phyloP scores from a whole-genome alignment of 1,140 invertebrate genomes.

The Neelides sp. region DNA sequence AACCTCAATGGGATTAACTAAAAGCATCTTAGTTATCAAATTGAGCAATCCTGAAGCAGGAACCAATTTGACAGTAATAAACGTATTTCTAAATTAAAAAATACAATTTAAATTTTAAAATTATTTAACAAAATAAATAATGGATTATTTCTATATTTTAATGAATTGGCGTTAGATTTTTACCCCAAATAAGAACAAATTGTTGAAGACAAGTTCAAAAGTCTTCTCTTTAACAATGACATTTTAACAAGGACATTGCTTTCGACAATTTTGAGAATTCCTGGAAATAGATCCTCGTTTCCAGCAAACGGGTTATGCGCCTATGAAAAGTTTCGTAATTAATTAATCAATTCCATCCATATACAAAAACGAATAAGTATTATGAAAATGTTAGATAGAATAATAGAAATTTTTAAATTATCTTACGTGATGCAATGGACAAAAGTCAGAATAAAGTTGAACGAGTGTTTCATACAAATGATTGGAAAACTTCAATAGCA shows the following conservation, averaged over 20 bases:
- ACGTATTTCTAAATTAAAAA: conserved; percentile 14
- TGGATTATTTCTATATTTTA: background rate
- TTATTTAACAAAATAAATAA: conserved; percentile 1
- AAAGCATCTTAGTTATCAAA: conserved; percentile 10
- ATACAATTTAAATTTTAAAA: conserved; percentile 1
- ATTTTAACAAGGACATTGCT: conserved; percentile 10
- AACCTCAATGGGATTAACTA: conserved; percentile 16
- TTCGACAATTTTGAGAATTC: conserved; percentile 6
- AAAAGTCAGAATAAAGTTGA: conserved; percentile 16
- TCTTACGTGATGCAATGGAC: conserved; percentile 18
- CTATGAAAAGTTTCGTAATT: conserved; percentile 4
- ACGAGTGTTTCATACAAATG: conserved; percentile 6
- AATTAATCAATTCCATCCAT: background rate
- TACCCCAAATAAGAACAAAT: conserved; percentile 16
- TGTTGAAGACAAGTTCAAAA: conserved; percentile 12
- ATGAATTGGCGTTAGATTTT: too few species aligned
- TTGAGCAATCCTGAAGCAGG: conserved; percentile 16
- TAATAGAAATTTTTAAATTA: background rate
- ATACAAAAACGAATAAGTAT: conserved; percentile 1
- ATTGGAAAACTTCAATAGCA: conserved; percentile 16
- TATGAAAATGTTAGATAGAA: background rate
- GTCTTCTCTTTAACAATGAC: conserved; percentile 11
- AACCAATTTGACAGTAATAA: conserved; percentile 21
- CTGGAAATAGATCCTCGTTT: background rate
- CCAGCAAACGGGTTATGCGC: conserved; percentile 17